Evolutionary conservation across 2,888 invertebrate species (phyloP), one percentile per base, ranked within the genome.

Genomic region (Lypha dubia): DNA sequence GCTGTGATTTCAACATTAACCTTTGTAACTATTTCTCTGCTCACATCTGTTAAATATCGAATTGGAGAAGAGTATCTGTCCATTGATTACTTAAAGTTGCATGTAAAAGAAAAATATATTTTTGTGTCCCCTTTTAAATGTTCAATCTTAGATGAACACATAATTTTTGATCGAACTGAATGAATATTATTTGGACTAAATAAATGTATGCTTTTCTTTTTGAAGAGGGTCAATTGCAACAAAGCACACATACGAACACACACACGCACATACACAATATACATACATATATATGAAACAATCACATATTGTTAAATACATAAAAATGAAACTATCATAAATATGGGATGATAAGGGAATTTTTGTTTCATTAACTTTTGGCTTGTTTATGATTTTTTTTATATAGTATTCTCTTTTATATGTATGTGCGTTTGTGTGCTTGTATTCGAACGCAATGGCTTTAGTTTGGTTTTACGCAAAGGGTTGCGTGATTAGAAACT

Each of bases 141-240:
- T 89, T 88, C 90, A 91, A 91, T 91, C 90, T 89, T 89, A 91
- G 90, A 91, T 90, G 89, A 89, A 88, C 88, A 90, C 90, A 91
- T 91, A 91, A 91, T 89, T 91, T 91, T 89, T 91, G 90, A 91
- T 91, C 91, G 91, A 91, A 87, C 84, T 15, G 24, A 41, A 62
- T 15, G 24, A 41, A 62, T 28, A 60, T 53, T 77, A 51, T 41
- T 58, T 49, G 68, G 63, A 68, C 53, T 70, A 76, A 67, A 75
- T 44, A 63, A 77, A 84, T 77, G 58, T 49, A 75, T 81, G 73
- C 11, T 53, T 84, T 84, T 63, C 63, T 38, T 49, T 68, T 70
- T 74, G 51, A 84, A 77, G 73, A 84, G 73, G 76, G 76, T 84
- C 84, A 80, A 84, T 81, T 81, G 68, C 67, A 73, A 81, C 63